Percentiles rank a stretch among this genome's conserved stretches.
These are phyloP conservation scores for Boulengerochromis microlepis DNA, from an alignment of 2,113 vertebrate genomes.

Conservation along the genomic window DNA sequence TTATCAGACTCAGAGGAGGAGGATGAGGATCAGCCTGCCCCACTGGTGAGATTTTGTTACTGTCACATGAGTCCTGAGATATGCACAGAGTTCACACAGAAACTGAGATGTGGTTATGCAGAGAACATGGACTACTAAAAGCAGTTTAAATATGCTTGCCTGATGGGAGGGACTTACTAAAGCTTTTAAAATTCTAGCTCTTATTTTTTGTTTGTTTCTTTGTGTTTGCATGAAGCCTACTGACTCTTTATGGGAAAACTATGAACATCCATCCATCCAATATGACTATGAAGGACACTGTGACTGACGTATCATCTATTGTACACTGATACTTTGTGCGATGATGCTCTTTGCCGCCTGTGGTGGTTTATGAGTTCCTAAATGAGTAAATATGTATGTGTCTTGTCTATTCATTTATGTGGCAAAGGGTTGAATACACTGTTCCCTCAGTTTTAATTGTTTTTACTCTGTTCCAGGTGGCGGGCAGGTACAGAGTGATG, in stretches of 20 bases:
- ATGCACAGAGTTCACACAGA: neutral
- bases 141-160: neutral
- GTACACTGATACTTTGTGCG: neutral
- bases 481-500: conserved; percentile 82
- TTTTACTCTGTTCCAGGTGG: conserved; percentile 64
- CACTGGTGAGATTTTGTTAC: conserved; percentile 75
- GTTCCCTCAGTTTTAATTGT: neutral
- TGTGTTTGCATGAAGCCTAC: neutral
- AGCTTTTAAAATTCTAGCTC: neutral
- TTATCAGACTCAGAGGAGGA: conserved; percentile 82
- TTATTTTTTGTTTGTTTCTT: neutral
- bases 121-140: neutral
- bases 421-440: neutral
- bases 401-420: neutral
- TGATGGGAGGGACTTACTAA: neutral
- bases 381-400: neutral
- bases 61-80: neutral
- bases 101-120: neutral
- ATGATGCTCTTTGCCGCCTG: neutral
- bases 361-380: neutral
- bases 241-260: neutral
- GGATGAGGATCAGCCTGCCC: conserved; percentile 65
- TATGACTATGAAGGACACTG: neutral
- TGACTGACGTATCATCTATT: neutral
- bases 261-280: neutral